Conservation (phyloP, 2,888 invertebrate genomes). For the Lamellibrachia satsuma region DNA sequence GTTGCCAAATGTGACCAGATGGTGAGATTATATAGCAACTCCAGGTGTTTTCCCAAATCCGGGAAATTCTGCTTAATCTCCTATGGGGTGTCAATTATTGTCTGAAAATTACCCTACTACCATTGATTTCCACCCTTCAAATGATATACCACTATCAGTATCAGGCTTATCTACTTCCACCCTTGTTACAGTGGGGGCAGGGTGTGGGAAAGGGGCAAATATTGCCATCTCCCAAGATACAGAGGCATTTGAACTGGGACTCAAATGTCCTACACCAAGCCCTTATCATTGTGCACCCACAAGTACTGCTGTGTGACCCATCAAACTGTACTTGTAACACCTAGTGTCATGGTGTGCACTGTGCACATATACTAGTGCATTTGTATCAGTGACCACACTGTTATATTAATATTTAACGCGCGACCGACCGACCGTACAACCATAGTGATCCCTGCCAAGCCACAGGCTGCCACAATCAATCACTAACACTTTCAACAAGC, state of each 20-base stretch:
- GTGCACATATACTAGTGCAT: not conserved
- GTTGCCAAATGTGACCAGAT: not conserved
- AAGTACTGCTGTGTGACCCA: not conserved
- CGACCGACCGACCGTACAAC: no score
- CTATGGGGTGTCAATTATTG: not conserved
- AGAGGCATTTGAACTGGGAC: not conserved
- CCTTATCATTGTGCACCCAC: not conserved
- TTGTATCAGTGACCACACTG: not conserved
- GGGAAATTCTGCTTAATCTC: not conserved
- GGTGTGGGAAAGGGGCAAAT: not conserved
- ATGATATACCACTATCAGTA: not conserved
- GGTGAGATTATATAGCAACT: not conserved
- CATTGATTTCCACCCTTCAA: not conserved
- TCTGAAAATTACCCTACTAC: not conserved
- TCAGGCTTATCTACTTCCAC: not conserved
- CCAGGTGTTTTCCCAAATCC: no score
- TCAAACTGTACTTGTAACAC: not conserved
- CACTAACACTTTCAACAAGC: slow-evolving; percentile 2
- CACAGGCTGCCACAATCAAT: not conserved
- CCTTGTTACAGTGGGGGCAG: not conserved
- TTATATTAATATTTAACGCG: not conserved
- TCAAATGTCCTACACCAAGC: not conserved
- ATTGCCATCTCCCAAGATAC: not conserved
- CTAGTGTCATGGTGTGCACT: not conserved
- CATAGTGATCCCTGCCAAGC: not conserved